Evolutionary conservation across 2,888 invertebrate genomes (phyloP).

Genomic region (Dexiosoma caninum): DNA sequence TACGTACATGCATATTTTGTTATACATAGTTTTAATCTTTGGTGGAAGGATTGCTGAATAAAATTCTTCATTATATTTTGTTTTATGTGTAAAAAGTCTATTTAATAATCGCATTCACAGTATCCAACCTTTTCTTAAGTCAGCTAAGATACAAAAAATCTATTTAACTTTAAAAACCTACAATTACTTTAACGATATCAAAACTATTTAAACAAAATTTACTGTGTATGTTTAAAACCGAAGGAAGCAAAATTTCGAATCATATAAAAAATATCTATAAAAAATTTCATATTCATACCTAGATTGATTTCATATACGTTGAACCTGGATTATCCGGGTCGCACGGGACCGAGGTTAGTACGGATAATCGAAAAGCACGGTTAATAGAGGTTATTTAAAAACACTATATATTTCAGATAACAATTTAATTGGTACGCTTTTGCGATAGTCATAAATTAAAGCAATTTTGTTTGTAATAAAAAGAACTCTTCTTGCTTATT

Average conservation of each 20-base stretch:
- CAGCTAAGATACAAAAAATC: neutral
- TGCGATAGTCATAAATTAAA: no score
- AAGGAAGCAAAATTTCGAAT: neutral
- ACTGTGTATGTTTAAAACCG: constrained; percentile 1
- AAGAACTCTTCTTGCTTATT: no score
- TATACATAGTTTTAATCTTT: neutral
- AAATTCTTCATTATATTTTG: neutral
- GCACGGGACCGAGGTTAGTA: no score
- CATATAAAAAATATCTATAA: neutral
- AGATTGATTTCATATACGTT: no score
- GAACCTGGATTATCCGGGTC: no score
- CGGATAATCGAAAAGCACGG: no score
- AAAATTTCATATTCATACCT: neutral
- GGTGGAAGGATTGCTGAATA: neutral
- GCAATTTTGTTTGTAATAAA: no score
- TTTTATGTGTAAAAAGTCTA: neutral
- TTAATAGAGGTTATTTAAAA: no score
- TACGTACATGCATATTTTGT: no score
- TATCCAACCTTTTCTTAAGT: neutral
- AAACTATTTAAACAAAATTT: neutral
- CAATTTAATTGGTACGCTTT: no score
- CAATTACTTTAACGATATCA: neutral
- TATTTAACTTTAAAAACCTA: constrained; percentile 4
- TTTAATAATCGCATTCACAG: neutral
- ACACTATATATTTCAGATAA: no score